Percentiles rank a stretch among this genome's conserved stretches.
phyloP scores from a whole-genome alignment of 2,113 vertebrate genomes.

The Dromas ardeola region DNA sequence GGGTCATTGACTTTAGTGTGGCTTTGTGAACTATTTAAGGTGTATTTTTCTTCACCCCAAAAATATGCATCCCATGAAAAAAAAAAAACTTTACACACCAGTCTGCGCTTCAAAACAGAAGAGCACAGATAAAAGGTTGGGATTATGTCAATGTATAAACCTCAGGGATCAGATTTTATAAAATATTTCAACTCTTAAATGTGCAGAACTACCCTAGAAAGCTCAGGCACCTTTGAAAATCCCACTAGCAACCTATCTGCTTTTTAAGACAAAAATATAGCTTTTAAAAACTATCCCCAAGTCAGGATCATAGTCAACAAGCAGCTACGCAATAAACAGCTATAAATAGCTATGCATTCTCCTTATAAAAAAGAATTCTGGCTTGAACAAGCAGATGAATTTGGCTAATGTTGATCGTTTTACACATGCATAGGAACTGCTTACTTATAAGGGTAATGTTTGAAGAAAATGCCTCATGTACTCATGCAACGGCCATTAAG shows the following conservation, averaged over 20 bases:
- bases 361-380: background rate
- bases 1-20: background rate
- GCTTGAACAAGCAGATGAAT: background rate
- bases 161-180: background rate
- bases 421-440: background rate
- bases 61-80: background rate
- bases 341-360: background rate
- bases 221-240: background rate
- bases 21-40: background rate
- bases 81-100: background rate
- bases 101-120: background rate
- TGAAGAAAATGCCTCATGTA: slow-evolving; percentile 20
- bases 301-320: background rate
- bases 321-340: background rate
- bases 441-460: background rate
- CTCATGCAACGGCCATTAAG: background rate
- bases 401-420: background rate
- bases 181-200: background rate
- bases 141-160: background rate
- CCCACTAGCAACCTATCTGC: background rate
- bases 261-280: background rate
- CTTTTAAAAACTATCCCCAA: background rate
- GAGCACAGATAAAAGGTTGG: background rate
- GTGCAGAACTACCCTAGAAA: background rate
- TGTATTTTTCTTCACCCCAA: background rate